Conservation (phyloP, 2,888 invertebrate species). For the Glaucopsyche alexis region DNA sequence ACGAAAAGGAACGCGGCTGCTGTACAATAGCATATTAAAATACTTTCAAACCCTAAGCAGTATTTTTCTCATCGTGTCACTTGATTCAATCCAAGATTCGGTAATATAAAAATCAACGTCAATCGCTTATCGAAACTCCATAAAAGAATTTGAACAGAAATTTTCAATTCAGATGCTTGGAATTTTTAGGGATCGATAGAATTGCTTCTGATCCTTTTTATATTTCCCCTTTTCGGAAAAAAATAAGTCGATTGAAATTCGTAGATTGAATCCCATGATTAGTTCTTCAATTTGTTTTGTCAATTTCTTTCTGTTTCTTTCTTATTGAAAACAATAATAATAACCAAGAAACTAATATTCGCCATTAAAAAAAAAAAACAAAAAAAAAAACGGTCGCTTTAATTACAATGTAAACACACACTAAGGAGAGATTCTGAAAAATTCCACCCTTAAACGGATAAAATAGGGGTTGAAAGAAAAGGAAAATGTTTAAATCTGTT, state of each 20-base stretch:
- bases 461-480: too few relatives aligned
- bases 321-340: not conserved
- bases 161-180: conserved; percentile 24
- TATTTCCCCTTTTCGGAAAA: conserved; percentile 5
- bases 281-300: conserved; percentile 3
- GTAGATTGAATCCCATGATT: conserved; percentile 12
- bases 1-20: not conserved
- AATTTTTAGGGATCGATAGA: conserved; percentile 24
- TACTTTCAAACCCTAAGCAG: not conserved
- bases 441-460: too few relatives aligned
- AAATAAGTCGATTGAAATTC: not conserved
- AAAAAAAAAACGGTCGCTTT: too few relatives aligned
- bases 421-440: too few relatives aligned
- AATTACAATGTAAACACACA: too few relatives aligned
- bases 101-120: conserved; percentile 20
- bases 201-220: conserved; percentile 25
- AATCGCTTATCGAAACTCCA: conserved; percentile 16
- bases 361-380: too few relatives aligned
- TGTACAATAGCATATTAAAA: not conserved
- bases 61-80: not conserved
- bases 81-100: not conserved
- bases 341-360: too few relatives aligned
- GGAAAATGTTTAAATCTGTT: too few relatives aligned
- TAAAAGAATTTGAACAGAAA: conserved; percentile 25
- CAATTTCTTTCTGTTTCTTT: not conserved